Base-by-base conservation (phyloP, 2,888 invertebrate genomes). In the Coleophora deauratella region DNA sequence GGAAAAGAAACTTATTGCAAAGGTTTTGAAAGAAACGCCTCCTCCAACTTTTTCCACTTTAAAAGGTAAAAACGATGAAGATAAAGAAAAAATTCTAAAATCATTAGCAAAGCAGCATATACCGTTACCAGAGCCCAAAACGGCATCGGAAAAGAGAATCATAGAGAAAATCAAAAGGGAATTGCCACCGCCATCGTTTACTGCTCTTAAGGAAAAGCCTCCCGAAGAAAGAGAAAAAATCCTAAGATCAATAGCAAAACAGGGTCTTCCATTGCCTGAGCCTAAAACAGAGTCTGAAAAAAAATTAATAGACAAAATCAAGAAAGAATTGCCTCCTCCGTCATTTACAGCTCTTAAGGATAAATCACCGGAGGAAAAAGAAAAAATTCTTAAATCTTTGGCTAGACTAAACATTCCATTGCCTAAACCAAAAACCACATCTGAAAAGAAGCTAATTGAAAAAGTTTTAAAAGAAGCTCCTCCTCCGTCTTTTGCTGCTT, bases 141-240 rank as follows among this genome's bases (percentile, higher is more conserved):
- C 54, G 0, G 10, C 43, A 9, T 61, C 59, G 0, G 57, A 57
- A 42, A 60, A 54, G 40, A 40, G 50, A 8, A n/a, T 63, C 0
- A 47, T 62, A 1, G 48, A 47, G 2, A 54, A 56, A 45, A 42
- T 57, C 6, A 51, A 44, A 46, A 43, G 47, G 0, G 47, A 41
- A 8, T 38, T 57, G 11, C 31, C 21, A 4, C 3, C 21, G 3
- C 57, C 51, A 11, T 62, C 54, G 1, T 14, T 57, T 6, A 50
- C 52, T 8, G 50, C 56, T 4, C 41, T 68, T 6, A 56, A 59
- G 45, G 66, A 64, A 0, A 62, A 64, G 41, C 42, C 57, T 1
- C 40, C 46, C 12, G 46, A 40, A 13, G 51, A 63, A 36, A 63
- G 66, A 49, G 65, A 63, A 47, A 58, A 55, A 41, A 56, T 61